Evolutionary conservation across 2,888 invertebrate genomes (phyloP).

Genomic region (Macaria liturata): DNA sequence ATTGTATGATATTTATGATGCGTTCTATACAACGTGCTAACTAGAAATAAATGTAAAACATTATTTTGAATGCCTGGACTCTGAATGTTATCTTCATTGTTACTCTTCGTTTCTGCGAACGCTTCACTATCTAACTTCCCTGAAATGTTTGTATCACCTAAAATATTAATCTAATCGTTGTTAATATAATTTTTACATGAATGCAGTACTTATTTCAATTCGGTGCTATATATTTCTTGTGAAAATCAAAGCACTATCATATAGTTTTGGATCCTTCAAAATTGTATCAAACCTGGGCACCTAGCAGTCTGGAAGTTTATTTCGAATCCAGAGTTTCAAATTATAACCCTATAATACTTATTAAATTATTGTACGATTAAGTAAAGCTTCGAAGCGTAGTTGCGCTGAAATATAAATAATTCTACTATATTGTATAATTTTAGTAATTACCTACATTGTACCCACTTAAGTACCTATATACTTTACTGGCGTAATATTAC

Average conservation of each 20-base stretch:
- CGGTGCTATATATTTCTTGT: slow-evolving; percentile 8
- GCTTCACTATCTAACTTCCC: slow-evolving; percentile 61
- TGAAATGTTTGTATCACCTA: slow-evolving; percentile 43
- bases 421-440: slow-evolving; percentile 79
- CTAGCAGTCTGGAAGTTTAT: slow-evolving; percentile 68
- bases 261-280: slow-evolving; percentile 13
- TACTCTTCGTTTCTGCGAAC: slow-evolving; percentile 64
- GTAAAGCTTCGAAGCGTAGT: slow-evolving; percentile 79
- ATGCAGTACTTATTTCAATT: background rate
- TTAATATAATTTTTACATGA: background rate
- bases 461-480: slow-evolving; percentile 76
- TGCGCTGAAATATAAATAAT: slow-evolving; percentile 70
- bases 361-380: slow-evolving; percentile 74
- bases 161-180: slow-evolving; percentile 24
- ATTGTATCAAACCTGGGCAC: slow-evolving; percentile 47
- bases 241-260: slow-evolving; percentile 7
- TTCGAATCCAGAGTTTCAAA: slow-evolving; percentile 67
- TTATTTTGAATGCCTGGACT: slow-evolving; percentile 76
- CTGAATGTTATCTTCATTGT: slow-evolving; percentile 45
- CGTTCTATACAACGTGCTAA: slow-evolving; percentile 84
- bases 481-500: slow-evolving; percentile 73
- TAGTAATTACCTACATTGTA: slow-evolving; percentile 77
- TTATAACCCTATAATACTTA: slow-evolving; percentile 64
- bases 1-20: slow-evolving; percentile 83
- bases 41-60: slow-evolving; percentile 78